Percentiles rank a stretch among this genome's conserved stretches.
Conservation (phyloP, 2,797 vertebrate genomes). For the Halcyon chelicuti region DNA sequence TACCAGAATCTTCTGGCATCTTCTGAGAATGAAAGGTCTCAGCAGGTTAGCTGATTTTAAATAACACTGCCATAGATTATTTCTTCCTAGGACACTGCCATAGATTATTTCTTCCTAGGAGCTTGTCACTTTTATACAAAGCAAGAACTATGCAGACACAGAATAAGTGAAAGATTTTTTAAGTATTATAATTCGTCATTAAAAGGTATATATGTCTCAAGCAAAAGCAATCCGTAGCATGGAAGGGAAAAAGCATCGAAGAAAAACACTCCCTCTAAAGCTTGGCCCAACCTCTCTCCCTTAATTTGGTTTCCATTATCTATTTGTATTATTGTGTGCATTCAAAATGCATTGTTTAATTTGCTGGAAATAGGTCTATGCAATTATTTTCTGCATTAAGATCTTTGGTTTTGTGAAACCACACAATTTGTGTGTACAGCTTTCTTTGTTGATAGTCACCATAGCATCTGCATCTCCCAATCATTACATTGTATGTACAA, state of each 20-base stretch:
- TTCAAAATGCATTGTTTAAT: neutral
- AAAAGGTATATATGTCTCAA: neutral
- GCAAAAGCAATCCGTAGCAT: neutral
- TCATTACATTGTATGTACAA: neutral
- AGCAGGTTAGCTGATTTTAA: slow-evolving; percentile 24
- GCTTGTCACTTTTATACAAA: neutral
- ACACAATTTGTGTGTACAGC: neutral
- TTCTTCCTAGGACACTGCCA: neutral
- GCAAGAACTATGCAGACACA: neutral
- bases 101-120: slow-evolving; percentile 12
- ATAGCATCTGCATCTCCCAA: neutral
- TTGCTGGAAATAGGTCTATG: neutral
- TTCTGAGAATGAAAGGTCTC: slow-evolving; percentile 13
- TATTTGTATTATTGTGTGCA: neutral
- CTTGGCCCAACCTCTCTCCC: neutral
- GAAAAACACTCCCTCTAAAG: neutral
- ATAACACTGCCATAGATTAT: neutral
- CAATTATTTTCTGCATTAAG: neutral
- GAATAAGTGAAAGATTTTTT: neutral
- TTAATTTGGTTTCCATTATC: neutral
- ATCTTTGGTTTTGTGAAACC: neutral
- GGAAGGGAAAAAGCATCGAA: neutral
- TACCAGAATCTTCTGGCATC: neutral
- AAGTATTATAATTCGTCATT: neutral
- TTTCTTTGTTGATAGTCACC: neutral